A percentile compares a stretch with the other conserved stretches of the same genome.
phyloP scores from a whole-genome alignment of 2,797 vertebrate genomes.

The Myotis planiceps region DNA sequence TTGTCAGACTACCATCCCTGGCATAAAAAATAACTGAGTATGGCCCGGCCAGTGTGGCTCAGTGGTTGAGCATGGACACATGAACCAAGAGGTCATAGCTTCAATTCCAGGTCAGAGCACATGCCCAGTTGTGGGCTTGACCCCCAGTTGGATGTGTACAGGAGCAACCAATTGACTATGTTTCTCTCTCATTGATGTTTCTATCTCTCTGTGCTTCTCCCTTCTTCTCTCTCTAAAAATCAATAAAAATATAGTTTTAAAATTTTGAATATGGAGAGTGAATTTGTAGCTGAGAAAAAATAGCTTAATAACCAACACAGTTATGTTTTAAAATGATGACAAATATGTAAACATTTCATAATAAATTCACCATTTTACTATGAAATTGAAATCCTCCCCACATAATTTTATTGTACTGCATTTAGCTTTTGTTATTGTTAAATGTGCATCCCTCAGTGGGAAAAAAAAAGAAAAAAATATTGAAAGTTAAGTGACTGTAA shows the following conservation, averaged over 20 bases:
- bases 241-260: neutral
- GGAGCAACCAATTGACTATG: too few relatives aligned
- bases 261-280: neutral
- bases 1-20: neutral
- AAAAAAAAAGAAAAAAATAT: neutral
- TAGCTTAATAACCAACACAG: neutral
- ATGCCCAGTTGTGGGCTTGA: too few relatives aligned
- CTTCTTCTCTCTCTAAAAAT: too few relatives aligned
- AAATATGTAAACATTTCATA: slow-evolving; percentile 47
- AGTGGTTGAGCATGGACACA: too few relatives aligned
- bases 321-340: neutral
- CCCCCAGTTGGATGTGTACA: too few relatives aligned
- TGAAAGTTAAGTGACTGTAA: slow-evolving; percentile 40
- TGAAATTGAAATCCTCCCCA: neutral
- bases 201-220: too few relatives aligned
- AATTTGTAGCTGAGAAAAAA: neutral
- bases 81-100: too few relatives aligned
- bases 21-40: neutral
- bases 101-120: too few relatives aligned
- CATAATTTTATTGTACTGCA: neutral
- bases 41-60: too few relatives aligned
- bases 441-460: neutral
- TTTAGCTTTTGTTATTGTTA: slow-evolving; percentile 29
- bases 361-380: slow-evolving; percentile 16
- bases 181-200: too few relatives aligned